A percentile compares a stretch with the other conserved stretches of the same genome.
These are phyloP conservation scores for Amblyornis subalaris DNA, from an alignment of 2,113 vertebrate species.

Conservation along the genomic window DNA sequence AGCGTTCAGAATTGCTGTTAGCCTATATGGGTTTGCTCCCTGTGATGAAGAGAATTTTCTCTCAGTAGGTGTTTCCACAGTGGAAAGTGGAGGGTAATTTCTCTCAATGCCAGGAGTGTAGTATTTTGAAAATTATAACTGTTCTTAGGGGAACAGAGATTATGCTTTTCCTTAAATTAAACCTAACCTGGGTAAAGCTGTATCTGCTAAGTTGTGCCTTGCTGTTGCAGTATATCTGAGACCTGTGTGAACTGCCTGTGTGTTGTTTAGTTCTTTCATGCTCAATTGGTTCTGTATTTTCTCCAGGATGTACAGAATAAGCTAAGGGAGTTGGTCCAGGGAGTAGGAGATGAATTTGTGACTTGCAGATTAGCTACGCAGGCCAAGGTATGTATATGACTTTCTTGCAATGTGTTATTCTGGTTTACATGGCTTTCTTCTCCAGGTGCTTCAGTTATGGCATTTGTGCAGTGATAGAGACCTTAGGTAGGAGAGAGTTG, in stretches of 20 bases:
- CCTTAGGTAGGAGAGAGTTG: background rate
- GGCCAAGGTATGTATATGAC: conserved; percentile 85
- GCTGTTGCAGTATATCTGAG: background rate
- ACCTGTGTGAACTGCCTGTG: background rate
- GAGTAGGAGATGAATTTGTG: conserved; percentile 91
- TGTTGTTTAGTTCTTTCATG: background rate
- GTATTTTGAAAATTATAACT: background rate
- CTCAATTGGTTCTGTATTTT: background rate
- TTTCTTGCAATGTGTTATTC: background rate
- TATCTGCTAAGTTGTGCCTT: background rate
- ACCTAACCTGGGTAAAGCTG: background rate
- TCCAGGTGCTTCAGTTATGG: background rate
- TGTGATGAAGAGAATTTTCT: background rate
- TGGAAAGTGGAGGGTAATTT: background rate
- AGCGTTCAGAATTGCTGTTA: background rate
- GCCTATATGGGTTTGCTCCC: background rate
- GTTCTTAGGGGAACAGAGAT: background rate
- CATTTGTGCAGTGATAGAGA: background rate
- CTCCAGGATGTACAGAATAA: conserved; percentile 90
- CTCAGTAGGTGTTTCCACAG: background rate
- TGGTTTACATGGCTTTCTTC: background rate
- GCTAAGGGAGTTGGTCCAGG: conserved; percentile 86
- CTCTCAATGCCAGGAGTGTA: background rate
- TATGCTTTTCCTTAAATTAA: background rate
- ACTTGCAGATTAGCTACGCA: conserved; percentile 83